These are phyloP conservation scores for Python bivittatus DNA, from an alignment of 2,113 vertebrate genomes.

Conservation along the genomic window DNA sequence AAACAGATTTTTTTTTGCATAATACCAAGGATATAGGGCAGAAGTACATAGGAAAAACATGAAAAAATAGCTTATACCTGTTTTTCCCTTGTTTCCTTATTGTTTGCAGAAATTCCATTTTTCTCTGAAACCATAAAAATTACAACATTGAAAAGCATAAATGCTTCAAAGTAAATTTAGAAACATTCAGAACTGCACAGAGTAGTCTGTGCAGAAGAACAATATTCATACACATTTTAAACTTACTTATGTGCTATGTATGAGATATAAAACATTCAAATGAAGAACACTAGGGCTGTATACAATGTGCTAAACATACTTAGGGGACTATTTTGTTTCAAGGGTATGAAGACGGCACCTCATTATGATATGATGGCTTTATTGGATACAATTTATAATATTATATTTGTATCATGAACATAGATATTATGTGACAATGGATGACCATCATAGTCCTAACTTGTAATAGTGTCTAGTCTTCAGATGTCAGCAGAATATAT, in stretches of 20 bases:
- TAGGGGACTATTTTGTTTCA: neutral
- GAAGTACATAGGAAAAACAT: neutral
- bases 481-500: slow-evolving; percentile 29
- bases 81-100: neutral
- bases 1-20: neutral
- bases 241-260: neutral
- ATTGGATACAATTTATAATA: slow-evolving; percentile 22
- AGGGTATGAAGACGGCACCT: neutral
- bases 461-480: slow-evolving; percentile 33
- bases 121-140: neutral
- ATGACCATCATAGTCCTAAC: slow-evolving; percentile 27
- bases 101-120: neutral
- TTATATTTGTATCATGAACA: neutral
- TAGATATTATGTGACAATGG: slow-evolving; percentile 17
- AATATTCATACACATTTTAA: neutral
- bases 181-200: neutral
- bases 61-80: neutral
- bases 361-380: slow-evolving; percentile 27
- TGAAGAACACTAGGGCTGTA: neutral
- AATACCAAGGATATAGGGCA: neutral
- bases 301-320: slow-evolving; percentile 11
- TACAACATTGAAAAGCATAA: neutral
- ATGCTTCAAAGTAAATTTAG: neutral
- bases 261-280: neutral
- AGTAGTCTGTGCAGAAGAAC: neutral